Evolutionary conservation across 2,888 invertebrate genomes (phyloP), one percentile per base, ranked within the genome.

Genomic region (Loripinus fragilis): DNA sequence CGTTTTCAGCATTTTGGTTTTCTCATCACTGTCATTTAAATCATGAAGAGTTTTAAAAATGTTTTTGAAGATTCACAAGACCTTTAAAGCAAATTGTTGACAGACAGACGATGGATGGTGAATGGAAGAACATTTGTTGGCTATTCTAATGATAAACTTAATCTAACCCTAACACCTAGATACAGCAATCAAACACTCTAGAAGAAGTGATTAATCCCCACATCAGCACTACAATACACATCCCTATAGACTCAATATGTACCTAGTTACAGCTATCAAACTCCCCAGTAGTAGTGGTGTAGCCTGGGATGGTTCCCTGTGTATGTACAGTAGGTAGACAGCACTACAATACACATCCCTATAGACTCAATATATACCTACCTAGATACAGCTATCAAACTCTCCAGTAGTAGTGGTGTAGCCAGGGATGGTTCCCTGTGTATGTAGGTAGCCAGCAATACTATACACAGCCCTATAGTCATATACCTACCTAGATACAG

Each of bases 371-470:
- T 15, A 8, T 23, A 33, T 28, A 55, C 93, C 90, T 94, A 98
- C 98, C 97, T n/a, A n/a, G n/a, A n/a, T 30, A 98, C 97, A 80
- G 96, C 96, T 81, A 96, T 96, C 38, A 99, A 95, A 86, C 99
- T 97, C 88, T 98, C 97, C 0, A 99, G 98, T 81, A 99, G 94
- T 90, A 98, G 95, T 0, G 97, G 97, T 1, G 99, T 99, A n/a
- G 99, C 99, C 87, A 95, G 90, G 20, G 97, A 96, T 0, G 99
- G 98, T 93, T 99, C 99, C 30, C 99, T 95, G 92, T 99, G 98
- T 83, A 99, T 97, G 93, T 98, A 99, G 0, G 99, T 99, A 38
- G 98, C 97, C 83, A 99, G 94, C 82, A 97, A 97, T 67, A 99
- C 97, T 88, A 99, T 97, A 90, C 98, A 97, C 73, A 99, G 95